phyloP scores from a whole-genome alignment of 2,888 invertebrate genomes.

The Itoplectis maculator region DNA sequence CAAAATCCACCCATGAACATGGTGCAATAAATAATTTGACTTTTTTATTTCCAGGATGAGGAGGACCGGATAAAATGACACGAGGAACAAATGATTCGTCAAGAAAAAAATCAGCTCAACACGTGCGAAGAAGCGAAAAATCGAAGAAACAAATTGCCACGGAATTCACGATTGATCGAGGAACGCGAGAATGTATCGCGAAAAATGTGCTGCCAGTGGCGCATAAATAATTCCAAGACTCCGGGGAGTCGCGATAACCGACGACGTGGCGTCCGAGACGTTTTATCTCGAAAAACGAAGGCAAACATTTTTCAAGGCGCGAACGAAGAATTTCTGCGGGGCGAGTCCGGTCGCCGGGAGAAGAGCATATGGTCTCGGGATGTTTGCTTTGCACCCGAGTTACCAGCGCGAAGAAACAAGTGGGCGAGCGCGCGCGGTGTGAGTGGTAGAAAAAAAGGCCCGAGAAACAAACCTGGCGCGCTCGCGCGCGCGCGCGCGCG shows the following conservation, averaged over 20 bases:
- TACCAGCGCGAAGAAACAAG: slow-evolving; percentile 31
- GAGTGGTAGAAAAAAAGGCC: slow-evolving; percentile 1
- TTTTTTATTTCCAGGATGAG: too few species aligned
- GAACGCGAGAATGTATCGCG: background rate
- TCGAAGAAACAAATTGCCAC: too few species aligned
- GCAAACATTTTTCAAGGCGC: slow-evolving; percentile 31
- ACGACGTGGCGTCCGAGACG: background rate
- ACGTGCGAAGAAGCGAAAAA: too few species aligned
- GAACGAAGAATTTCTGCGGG: slow-evolving; percentile 26
- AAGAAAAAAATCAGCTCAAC: too few species aligned
- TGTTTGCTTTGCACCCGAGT: slow-evolving; percentile 38
- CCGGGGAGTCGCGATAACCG: background rate
- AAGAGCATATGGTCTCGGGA: slow-evolving; percentile 33
- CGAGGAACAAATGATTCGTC: too few species aligned
- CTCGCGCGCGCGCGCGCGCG: too few species aligned
- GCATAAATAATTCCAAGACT: background rate
- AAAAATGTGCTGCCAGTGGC: background rate
- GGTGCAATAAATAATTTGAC: too few species aligned
- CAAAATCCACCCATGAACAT: too few species aligned
- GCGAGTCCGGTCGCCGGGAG: slow-evolving; percentile 16
- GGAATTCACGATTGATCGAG: background rate
- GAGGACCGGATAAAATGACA: too few species aligned
- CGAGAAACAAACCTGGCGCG: background rate
- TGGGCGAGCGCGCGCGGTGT: slow-evolving; percentile 7
- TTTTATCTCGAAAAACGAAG: slow-evolving; percentile 6